Percentiles rank a stretch among this genome's conserved stretches.
These are phyloP conservation scores for Drosophila simulans DNA, from an alignment of 1,140 invertebrate species.

Conservation along the genomic window DNA sequence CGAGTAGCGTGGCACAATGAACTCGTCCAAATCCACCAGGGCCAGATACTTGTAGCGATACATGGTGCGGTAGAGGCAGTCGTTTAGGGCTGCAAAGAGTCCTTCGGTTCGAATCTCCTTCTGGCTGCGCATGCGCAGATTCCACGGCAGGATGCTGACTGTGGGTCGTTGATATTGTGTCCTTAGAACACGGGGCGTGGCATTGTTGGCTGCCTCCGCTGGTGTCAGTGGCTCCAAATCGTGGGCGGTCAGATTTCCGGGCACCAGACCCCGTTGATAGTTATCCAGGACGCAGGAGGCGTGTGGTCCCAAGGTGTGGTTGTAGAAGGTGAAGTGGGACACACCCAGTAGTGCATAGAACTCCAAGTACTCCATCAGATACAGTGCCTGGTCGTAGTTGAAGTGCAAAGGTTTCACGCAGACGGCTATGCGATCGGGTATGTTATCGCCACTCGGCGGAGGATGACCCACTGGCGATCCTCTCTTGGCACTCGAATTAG, in stretches of 20 bases:
- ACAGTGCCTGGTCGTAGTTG: conserved; percentile 92
- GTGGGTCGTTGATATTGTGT: conserved; percentile 85
- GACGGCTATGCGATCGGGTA: conserved; percentile 90
- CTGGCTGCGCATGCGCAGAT: conserved; percentile 94
- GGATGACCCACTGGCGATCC: conserved; percentile 21
- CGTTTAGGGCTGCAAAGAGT: conserved; percentile 95
- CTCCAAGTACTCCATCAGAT: conserved; percentile 97
- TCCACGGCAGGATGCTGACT: conserved; percentile 94
- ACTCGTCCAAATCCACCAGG: conserved; percentile 96
- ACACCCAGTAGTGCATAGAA: conserved; percentile 94
- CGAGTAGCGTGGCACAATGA: conserved; percentile 93
- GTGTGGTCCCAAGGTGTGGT: conserved; percentile 92
- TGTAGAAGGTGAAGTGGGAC: conserved; percentile 96
- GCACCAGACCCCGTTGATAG: conserved; percentile 86
- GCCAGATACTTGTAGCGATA: conserved; percentile 91
- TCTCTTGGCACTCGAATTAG: conserved; percentile 2
- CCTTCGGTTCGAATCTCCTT: conserved; percentile 96
- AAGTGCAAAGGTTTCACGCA: conserved; percentile 98
- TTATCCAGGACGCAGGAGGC: conserved; percentile 91
- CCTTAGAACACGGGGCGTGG: conserved; percentile 54
- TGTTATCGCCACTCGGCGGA: conserved; percentile 68
- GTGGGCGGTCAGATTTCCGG: conserved; percentile 64
- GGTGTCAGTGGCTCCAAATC: conserved; percentile 63
- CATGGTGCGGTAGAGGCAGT: conserved; percentile 96
- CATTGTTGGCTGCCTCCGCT: conserved; percentile 50